These are phyloP conservation scores for Acleris cristana DNA, from an alignment of 2,888 invertebrate species.

Conservation along the genomic window DNA sequence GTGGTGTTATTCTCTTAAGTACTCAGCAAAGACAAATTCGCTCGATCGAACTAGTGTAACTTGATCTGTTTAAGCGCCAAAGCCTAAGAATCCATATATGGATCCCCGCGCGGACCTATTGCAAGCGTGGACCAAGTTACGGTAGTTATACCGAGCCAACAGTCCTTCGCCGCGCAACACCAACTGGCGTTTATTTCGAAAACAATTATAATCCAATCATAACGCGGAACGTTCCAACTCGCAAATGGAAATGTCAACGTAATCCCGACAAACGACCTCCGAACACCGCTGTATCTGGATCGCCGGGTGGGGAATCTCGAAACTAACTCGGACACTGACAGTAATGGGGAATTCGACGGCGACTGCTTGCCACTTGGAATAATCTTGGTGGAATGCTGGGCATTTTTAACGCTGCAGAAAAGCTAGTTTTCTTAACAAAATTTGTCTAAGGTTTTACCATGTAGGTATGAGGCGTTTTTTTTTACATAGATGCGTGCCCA, in stretches of 20 bases:
- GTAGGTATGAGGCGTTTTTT: too few species aligned
- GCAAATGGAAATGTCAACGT: slow-evolving; percentile 56
- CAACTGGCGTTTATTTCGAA: slow-evolving; percentile 40
- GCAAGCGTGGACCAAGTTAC: too few species aligned
- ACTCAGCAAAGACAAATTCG: too few species aligned
- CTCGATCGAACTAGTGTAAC: too few species aligned
- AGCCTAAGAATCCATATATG: too few species aligned
- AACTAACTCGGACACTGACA: slow-evolving; percentile 32
- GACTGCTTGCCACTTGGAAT: slow-evolving; percentile 25
- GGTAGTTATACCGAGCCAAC: too few species aligned
- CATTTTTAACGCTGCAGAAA: slow-evolving; percentile 1
- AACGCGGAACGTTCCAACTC: slow-evolving; percentile 44
- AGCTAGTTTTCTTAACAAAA: not conserved
- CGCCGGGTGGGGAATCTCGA: slow-evolving; percentile 23
- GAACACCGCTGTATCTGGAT: slow-evolving; percentile 34
- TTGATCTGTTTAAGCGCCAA: too few species aligned
- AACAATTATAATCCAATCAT: slow-evolving; percentile 52
- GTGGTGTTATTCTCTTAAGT: too few species aligned
- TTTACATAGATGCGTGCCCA: too few species aligned
- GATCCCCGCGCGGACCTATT: too few species aligned
- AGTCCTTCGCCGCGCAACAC: too few species aligned
- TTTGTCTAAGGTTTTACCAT: too few species aligned
- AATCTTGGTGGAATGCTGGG: slow-evolving; percentile 16
- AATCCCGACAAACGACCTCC: slow-evolving; percentile 55
- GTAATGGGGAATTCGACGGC: slow-evolving; percentile 36